Base-by-base conservation (phyloP, 2,797 vertebrate species). In the Fratercula arctica region DNA sequence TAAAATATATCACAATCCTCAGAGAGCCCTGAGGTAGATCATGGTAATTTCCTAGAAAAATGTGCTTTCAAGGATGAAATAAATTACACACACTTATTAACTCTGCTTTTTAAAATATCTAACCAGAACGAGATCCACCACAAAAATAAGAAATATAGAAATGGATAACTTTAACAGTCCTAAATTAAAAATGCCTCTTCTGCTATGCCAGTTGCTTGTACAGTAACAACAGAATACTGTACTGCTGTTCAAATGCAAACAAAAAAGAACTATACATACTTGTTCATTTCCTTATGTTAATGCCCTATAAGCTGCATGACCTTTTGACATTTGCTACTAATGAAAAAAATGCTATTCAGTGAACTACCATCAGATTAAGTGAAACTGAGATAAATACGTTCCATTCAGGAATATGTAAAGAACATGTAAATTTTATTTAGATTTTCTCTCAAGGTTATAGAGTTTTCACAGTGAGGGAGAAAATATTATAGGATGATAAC, bases 251-350 rank as follows among this genome's bases (percentile, higher is more conserved):
- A 83, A 80, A 87, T 6, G 16, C 43, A 86, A 84, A 82, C 75
- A 79, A 53, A 41, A 89, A 82, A 33, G 24, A 82, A 61, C 57
- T 39, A 50, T 9, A 72, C 18, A 51, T 25, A 51, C 15, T 67
- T 67, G 21, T 69, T 76, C 39, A 53, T 70, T 89, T 83, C 75
- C 53, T 92, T 79, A 82, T 79, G 54, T 50, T 76, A 78, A 57
- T 37, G 37, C 23, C 48, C 79, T 80, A 74, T 31, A 90, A 46
- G 17, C 45, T 67, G 35, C 45, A 82, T 67, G 77, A 76, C 59
- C 74, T 89, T 93, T 25, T 90, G 72, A 91, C 60, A 72, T 92
- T 86, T 91, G 54, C 66, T 66, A 48, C 33, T 48, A 90, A 77
- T 41, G 63, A 92, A 91, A 88, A 89, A 75, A 93, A 24, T 31